Conservation (phyloP, 2,113 vertebrate species). For the Todiramphus saurophagus region DNA sequence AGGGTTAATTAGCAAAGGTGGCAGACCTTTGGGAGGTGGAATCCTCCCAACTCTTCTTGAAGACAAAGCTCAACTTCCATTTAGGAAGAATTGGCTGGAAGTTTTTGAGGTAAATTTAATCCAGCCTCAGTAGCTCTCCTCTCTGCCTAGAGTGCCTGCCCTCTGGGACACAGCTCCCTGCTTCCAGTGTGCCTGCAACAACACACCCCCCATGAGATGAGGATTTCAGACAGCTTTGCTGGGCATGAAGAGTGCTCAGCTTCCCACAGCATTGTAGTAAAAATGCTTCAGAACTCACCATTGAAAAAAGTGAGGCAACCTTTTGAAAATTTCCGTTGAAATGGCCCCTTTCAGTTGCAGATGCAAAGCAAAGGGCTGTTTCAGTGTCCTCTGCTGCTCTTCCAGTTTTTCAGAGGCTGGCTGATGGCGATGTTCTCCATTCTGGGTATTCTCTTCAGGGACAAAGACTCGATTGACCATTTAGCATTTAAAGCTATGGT, state of each 20-base stretch:
- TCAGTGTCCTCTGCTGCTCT: neutral
- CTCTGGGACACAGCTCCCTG: neutral
- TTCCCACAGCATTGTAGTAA: neutral
- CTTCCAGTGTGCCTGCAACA: neutral
- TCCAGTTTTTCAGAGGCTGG: too few relatives aligned
- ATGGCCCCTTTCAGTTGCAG: neutral
- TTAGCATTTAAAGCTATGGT: neutral
- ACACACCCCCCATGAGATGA: rapidly evolving
- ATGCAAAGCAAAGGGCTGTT: neutral
- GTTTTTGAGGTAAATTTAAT: neutral
- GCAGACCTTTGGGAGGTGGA: neutral
- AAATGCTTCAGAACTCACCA: neutral
- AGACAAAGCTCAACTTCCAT: neutral
- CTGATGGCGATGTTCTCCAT: neutral
- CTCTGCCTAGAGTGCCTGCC: neutral
- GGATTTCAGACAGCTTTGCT: neutral
- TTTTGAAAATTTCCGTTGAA: neutral
- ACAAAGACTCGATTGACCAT: neutral
- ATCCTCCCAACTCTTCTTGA: neutral
- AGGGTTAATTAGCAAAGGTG: neutral
- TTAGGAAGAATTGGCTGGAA: neutral
- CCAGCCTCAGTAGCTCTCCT: neutral
- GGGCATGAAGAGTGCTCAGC: too few relatives aligned
- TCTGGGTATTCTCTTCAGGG: neutral
- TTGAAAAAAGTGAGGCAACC: neutral